Evolutionary conservation across 2,113 vertebrate genomes (phyloP).

Genomic region (Gorilla gorilla): DNA sequence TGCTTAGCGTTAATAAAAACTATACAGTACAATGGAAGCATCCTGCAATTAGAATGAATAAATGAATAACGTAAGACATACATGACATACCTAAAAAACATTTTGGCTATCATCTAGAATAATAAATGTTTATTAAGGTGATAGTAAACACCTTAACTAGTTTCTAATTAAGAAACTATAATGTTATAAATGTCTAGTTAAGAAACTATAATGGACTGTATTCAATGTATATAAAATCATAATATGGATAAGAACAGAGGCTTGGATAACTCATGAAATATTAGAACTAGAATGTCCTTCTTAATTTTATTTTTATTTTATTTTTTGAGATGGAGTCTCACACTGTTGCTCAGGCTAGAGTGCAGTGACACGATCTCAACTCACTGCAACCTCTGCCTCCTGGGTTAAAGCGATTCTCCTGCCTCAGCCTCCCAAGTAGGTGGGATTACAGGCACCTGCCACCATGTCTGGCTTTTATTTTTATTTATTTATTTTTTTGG

Average conservation of each 20-base stretch:
- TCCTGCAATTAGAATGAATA: constrained; percentile 21
- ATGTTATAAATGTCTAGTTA: too few relatives aligned
- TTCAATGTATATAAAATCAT: constrained; percentile 32
- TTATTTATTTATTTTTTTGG: too few relatives aligned
- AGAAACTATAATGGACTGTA: not conserved
- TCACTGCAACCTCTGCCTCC: too few relatives aligned
- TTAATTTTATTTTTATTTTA: not conserved
- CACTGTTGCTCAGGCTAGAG: too few relatives aligned
- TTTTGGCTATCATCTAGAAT: not conserved
- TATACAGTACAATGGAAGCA: not conserved
- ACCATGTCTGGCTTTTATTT: too few relatives aligned
- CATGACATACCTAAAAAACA: not conserved
- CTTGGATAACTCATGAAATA: constrained; percentile 28
- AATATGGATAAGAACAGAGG: constrained; percentile 25
- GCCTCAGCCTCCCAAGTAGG: too few relatives aligned
- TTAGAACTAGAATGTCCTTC: not conserved
- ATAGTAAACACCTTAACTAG: not conserved
- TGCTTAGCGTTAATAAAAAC: not conserved
- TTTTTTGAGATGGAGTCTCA: too few relatives aligned
- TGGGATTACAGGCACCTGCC: too few relatives aligned
- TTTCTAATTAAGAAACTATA: too few relatives aligned
- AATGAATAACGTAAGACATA: not conserved
- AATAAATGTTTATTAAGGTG: constrained; percentile 15
- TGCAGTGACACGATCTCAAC: too few relatives aligned
- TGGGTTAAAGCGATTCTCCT: too few relatives aligned